Conservation (phyloP, 2,797 vertebrate genomes). For the Discoglossus pictus region DNA sequence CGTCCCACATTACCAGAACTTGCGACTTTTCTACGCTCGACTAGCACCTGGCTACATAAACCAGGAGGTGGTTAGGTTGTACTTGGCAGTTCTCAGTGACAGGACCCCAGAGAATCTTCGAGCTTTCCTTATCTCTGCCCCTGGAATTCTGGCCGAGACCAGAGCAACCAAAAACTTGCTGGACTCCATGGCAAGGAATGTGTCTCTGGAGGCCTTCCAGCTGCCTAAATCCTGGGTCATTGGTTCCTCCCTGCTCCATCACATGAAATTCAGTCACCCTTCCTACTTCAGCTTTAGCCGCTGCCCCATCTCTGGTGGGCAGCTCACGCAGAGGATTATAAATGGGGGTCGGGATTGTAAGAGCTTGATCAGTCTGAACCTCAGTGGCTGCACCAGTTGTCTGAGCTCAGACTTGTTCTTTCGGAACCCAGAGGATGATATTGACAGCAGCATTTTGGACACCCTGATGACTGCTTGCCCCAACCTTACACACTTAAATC, state of each 20-base stretch:
- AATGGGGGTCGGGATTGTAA: slow-evolving; percentile 78
- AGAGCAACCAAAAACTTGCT: slow-evolving; percentile 79
- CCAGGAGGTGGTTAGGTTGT: slow-evolving; percentile 91
- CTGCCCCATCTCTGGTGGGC: slow-evolving; percentile 81
- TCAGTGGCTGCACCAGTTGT: slow-evolving; percentile 86
- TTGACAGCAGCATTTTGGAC: slow-evolving; percentile 78
- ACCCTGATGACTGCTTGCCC: slow-evolving; percentile 77
- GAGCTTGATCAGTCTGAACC: slow-evolving; percentile 85
- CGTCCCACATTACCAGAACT: slow-evolving; percentile 92
- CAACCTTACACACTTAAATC: slow-evolving; percentile 85
- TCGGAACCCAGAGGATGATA: slow-evolving; percentile 82
- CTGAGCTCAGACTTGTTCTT: slow-evolving; percentile 77
- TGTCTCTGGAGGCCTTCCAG: slow-evolving; percentile 86
- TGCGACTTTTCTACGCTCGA: slow-evolving; percentile 89
- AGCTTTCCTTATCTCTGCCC: slow-evolving; percentile 90
- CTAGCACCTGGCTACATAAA: slow-evolving; percentile 90
- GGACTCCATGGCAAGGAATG: slow-evolving; percentile 76
- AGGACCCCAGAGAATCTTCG: slow-evolving; percentile 86
- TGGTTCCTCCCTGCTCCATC: slow-evolving; percentile 78
- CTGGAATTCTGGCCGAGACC: slow-evolving; percentile 80
- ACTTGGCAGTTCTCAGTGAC: slow-evolving; percentile 91
- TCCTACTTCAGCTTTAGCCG: slow-evolving; percentile 92
- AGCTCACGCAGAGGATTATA: slow-evolving; percentile 78
- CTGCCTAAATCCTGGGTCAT: slow-evolving; percentile 92
- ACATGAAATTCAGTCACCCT: slow-evolving; percentile 85